Conservation (phyloP, 2,888 invertebrate genomes). For the Heliconius ethilla region DNA sequence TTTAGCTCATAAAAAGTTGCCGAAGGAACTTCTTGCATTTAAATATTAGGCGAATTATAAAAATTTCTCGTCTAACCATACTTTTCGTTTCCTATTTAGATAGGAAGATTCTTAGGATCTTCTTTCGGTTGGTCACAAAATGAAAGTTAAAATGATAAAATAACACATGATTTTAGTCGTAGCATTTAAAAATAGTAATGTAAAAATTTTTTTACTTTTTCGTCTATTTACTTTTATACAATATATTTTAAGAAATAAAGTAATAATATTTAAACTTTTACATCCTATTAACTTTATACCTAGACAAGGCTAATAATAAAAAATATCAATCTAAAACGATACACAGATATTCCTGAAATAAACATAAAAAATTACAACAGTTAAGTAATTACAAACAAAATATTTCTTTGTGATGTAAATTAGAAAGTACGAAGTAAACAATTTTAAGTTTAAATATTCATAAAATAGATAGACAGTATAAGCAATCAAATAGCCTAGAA, state of each 20-base stretch:
- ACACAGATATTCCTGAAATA: not conserved
- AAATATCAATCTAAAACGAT: not conserved
- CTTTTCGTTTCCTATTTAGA: not conserved
- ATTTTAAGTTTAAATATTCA: slow-evolving; percentile 42
- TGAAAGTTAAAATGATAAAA: no score
- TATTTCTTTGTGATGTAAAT: slow-evolving; percentile 19
- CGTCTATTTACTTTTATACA: no score
- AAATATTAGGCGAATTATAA: not conserved
- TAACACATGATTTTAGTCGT: not conserved
- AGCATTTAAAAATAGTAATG: no score
- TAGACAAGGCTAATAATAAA: not conserved
- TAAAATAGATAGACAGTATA: slow-evolving; percentile 42
- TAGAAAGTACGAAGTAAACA: slow-evolving; percentile 24
- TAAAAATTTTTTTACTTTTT: no score
- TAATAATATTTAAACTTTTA: no score
- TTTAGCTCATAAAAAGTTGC: no score
- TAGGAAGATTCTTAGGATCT: not conserved
- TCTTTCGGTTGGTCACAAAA: not conserved
- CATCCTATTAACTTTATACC: not conserved
- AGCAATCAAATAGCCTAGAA: slow-evolving; percentile 47
- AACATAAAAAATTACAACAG: not conserved
- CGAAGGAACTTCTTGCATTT: not conserved
- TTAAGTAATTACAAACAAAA: not conserved
- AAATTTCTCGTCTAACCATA: not conserved
- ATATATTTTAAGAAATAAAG: no score